phyloP scores from a whole-genome alignment of 30 jellyfish, hydroid and myxozoan species.

The Hydractinia symbiolongicarpus region DNA sequence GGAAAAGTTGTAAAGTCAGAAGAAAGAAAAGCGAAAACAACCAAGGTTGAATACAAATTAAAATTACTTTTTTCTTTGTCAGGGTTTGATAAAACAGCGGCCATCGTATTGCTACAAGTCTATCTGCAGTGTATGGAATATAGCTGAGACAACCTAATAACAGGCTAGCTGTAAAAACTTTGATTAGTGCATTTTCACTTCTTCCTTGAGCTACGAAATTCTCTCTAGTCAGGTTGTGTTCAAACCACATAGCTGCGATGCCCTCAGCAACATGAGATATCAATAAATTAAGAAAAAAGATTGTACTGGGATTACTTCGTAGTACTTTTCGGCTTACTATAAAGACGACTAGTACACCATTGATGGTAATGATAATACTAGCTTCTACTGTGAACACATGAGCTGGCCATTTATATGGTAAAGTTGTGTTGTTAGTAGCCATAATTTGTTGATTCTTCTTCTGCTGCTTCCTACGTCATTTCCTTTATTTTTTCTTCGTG shows the following conservation, averaged over 20 bases:
- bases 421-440: background rate
- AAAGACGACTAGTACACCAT: background rate
- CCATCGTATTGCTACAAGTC: background rate
- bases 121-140: background rate
- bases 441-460: background rate
- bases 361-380: background rate
- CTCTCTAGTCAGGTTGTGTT: background rate
- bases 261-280: background rate
- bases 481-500: background rate
- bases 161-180: background rate
- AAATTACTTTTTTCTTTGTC: background rate
- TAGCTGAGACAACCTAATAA: background rate
- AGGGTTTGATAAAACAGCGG: background rate
- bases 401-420: background rate
- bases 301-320: background rate
- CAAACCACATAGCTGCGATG: background rate
- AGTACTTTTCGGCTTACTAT: background rate
- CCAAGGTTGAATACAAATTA: background rate
- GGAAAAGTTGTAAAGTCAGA: background rate
- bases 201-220: background rate
- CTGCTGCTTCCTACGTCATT: background rate
- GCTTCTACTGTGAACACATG: background rate
- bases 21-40: background rate
- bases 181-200: background rate
- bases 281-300: background rate